Evolutionary conservation across 2,797 vertebrate species (phyloP).

Genomic region (Bucorvus abyssinicus): DNA sequence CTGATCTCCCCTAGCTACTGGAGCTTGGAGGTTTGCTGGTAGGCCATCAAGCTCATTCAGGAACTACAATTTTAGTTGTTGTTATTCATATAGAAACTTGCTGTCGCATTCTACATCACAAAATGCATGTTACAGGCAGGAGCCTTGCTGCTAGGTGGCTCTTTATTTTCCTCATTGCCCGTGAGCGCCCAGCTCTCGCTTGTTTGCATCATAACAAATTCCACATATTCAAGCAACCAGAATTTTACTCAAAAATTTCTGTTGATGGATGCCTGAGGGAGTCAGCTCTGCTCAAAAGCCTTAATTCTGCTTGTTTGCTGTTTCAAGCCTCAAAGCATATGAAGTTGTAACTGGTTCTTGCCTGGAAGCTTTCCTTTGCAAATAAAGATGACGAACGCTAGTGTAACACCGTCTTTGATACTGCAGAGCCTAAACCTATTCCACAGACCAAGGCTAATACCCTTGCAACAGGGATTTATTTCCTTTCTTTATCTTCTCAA

Average conservation of each 20-base stretch:
- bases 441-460: neutral
- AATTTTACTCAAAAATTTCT: neutral
- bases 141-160: neutral
- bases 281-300: neutral
- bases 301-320: neutral
- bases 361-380: neutral
- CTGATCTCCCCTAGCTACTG: neutral
- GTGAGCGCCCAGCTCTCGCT: neutral
- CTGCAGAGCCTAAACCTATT: neutral
- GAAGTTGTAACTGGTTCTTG: neutral
- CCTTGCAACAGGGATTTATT: neutral
- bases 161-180: neutral
- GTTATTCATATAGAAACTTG: neutral
- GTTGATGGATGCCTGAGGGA: neutral
- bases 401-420: neutral
- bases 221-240: neutral
- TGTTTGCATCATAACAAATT: neutral
- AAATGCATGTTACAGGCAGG: neutral
- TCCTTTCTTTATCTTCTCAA: neutral
- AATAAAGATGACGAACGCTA: neutral
- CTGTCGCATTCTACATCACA: neutral
- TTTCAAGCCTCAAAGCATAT: neutral
- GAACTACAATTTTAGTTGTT: neutral
- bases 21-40: neutral
- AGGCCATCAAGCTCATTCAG: neutral